A percentile compares a stretch with the other conserved stretches of the same genome.
phyloP scores from a whole-genome alignment of 2,113 vertebrate species.

The Pteronura brasiliensis region DNA sequence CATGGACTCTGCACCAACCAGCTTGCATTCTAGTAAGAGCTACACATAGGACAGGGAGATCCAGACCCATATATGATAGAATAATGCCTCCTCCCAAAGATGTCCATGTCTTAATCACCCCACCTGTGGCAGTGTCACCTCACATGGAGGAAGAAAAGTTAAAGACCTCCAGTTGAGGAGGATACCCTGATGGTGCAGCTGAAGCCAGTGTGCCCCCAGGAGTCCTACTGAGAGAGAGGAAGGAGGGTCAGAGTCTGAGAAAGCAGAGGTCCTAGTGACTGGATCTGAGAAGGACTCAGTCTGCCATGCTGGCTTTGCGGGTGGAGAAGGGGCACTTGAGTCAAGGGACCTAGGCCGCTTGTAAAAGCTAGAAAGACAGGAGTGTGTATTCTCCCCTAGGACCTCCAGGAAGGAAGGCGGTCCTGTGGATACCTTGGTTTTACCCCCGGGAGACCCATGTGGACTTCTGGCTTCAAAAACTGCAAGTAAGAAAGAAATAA shows the following conservation, averaged over 20 bases:
- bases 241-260: background rate
- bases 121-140: background rate
- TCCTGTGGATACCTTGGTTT: no score
- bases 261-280: background rate
- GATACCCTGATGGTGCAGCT: background rate
- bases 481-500: background rate
- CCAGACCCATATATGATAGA: rapidly evolving
- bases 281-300: no score
- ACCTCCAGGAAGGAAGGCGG: background rate
- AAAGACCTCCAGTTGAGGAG: background rate
- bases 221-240: background rate
- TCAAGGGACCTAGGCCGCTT: rapidly evolving
- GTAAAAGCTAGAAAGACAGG: background rate
- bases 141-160: background rate
- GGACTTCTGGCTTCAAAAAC: background rate
- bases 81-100: background rate
- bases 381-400: no score
- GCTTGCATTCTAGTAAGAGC: rapidly evolving
- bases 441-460: rapidly evolving
- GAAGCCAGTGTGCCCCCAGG: background rate
- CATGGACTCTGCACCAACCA: rapidly evolving
- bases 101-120: background rate
- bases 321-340: background rate
- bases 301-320: background rate
- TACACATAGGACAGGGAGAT: background rate